Evolutionary conservation across 2,113 vertebrate genomes (phyloP).

Genomic region (Alethe castanea): DNA sequence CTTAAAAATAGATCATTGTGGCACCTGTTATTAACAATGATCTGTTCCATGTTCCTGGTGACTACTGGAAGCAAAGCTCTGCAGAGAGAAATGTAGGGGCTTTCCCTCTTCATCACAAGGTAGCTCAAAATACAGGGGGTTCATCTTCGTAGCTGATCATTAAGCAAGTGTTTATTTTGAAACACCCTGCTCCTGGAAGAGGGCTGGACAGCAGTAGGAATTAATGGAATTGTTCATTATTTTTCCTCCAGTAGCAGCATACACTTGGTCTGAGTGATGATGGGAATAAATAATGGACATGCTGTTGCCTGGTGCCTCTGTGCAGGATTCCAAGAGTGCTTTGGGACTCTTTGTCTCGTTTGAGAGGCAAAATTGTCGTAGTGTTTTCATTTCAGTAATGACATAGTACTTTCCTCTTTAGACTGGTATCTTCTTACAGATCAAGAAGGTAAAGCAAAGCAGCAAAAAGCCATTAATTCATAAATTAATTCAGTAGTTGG

Average conservation of each 20-base stretch:
- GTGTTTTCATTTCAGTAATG: conserved; percentile 6
- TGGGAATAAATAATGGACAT: background rate
- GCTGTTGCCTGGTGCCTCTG: background rate
- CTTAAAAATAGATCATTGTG: conserved; percentile 35
- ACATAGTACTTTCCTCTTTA: background rate
- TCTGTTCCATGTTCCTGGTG: background rate
- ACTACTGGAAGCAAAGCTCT: background rate
- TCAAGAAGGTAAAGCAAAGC: conserved; percentile 14
- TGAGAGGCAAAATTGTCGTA: background rate
- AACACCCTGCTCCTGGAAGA: background rate
- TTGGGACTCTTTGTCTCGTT: background rate
- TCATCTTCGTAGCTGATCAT: background rate
- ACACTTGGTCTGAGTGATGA: background rate
- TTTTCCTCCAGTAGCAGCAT: background rate
- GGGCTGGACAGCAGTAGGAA: background rate
- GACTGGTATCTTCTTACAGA: background rate
- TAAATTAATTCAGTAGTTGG: conserved; percentile 34
- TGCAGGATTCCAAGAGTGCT: background rate
- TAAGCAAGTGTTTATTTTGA: background rate
- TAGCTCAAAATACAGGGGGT: background rate
- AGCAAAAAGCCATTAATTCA: conserved; percentile 21
- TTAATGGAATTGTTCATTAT: background rate
- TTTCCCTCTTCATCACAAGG: background rate
- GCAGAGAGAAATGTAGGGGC: background rate
- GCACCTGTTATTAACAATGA: background rate